Evolutionary conservation across 2,888 invertebrate species (phyloP).

Genomic region (Euplagia quadripunctaria): DNA sequence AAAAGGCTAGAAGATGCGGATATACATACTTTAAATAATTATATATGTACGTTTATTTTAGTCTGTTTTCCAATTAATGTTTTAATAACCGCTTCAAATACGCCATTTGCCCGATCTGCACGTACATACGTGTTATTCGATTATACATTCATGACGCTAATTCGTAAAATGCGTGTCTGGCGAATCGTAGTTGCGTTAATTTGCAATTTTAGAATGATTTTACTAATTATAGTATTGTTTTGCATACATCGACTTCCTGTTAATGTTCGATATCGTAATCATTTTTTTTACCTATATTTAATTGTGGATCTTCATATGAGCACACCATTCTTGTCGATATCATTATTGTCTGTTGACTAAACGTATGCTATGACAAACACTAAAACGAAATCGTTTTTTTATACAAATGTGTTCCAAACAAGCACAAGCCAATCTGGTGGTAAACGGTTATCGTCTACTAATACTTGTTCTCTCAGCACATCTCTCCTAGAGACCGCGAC

Average conservation of each 20-base stretch:
- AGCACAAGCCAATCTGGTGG: too few species aligned
- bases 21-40: background rate
- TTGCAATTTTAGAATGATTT: constrained; percentile 30
- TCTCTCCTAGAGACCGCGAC: too few species aligned
- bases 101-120: background rate
- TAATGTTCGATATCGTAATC: constrained; percentile 6
- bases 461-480: too few species aligned
- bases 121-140: constrained; percentile 20
- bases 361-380: too few species aligned
- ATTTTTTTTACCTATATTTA: background rate
- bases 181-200: constrained; percentile 32
- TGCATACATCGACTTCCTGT: constrained; percentile 27
- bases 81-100: constrained; percentile 14
- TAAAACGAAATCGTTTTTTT: too few species aligned
- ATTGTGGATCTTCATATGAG: background rate
- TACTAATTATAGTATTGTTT: constrained; percentile 32
- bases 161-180: constrained; percentile 25
- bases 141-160: constrained; percentile 27
- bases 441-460: too few species aligned
- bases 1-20: background rate
- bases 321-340: background rate
- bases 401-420: too few species aligned
- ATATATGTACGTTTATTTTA: background rate
- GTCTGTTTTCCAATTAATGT: background rate
- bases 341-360: too few species aligned